Percentiles rank a stretch among this genome's conserved stretches.
Evolutionary conservation across 2,888 invertebrate genomes (phyloP).

Genomic region (Parnassius orleans): DNA sequence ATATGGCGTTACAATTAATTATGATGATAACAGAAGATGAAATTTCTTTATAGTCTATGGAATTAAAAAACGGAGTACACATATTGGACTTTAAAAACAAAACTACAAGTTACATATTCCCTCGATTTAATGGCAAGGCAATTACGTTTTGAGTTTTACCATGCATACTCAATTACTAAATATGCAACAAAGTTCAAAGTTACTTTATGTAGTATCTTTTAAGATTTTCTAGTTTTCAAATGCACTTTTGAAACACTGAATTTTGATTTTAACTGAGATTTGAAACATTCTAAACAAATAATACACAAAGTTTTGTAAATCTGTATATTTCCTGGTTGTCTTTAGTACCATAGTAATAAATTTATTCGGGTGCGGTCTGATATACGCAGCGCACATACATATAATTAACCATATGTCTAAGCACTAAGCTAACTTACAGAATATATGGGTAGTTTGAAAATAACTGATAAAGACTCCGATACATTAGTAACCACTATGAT

Average conservation of each 20-base stretch:
- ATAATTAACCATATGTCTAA: constrained; percentile 42
- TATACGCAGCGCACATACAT: constrained; percentile 41
- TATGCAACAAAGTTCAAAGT: too few relatives aligned
- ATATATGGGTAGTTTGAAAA: constrained; percentile 30
- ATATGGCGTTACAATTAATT: too few relatives aligned
- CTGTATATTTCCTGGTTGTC: constrained; percentile 60
- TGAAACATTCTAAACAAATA: constrained; percentile 19
- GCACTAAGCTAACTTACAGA: constrained; percentile 45
- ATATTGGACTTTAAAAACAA: too few relatives aligned
- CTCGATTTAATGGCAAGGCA: too few relatives aligned
- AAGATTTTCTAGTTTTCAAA: too few relatives aligned
- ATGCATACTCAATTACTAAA: too few relatives aligned
- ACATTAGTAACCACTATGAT: constrained; percentile 8
- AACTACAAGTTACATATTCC: too few relatives aligned
- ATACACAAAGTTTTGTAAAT: constrained; percentile 52
- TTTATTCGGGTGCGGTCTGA: constrained; percentile 45
- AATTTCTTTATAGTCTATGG: too few relatives aligned
- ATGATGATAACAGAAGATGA: too few relatives aligned
- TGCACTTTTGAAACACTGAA: neutral
- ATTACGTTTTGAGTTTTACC: too few relatives aligned
- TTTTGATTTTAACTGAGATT: neutral
- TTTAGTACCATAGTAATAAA: constrained; percentile 40
- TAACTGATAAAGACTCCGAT: constrained; percentile 3
- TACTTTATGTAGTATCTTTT: too few relatives aligned
- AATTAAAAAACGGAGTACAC: too few relatives aligned